These are phyloP conservation scores for Callimorpha dominula DNA, from an alignment of 2,888 invertebrate species.

Conservation along the genomic window DNA sequence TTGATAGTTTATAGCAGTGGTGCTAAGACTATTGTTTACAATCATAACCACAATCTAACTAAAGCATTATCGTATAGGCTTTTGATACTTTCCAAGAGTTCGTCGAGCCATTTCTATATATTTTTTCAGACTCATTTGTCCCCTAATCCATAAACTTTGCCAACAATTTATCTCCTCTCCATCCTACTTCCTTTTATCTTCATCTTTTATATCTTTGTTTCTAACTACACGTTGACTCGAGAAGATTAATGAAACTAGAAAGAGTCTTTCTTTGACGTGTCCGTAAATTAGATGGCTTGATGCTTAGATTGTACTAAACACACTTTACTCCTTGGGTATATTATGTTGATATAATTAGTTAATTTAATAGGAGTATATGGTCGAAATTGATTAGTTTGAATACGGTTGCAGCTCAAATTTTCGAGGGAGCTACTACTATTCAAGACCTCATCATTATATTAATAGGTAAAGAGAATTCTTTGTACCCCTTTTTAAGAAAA, in stretches of 20 bases:
- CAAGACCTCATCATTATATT: too few relatives aligned
- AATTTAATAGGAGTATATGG: not conserved
- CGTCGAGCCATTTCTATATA: not conserved
- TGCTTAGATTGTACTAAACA: constrained; percentile 5
- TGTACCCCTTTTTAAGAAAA: too few relatives aligned
- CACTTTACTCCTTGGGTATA: not conserved
- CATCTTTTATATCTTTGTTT: constrained; percentile 18
- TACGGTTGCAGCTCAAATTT: too few relatives aligned
- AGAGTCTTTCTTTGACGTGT: constrained; percentile 12
- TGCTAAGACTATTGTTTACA: too few relatives aligned
- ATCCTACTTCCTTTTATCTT: constrained; percentile 17
- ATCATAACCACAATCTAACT: not conserved
- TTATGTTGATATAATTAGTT: not conserved
- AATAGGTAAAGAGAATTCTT: too few relatives aligned
- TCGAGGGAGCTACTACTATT: too few relatives aligned
- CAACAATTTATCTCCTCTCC: constrained; percentile 32
- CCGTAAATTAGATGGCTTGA: constrained; percentile 18
- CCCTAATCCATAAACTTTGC: constrained; percentile 18
- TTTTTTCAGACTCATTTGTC: constrained; percentile 22
- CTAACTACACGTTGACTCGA: constrained; percentile 10
- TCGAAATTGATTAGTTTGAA: not conserved
- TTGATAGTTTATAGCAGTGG: too few relatives aligned
- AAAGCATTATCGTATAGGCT: not conserved
- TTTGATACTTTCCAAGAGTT: not conserved
- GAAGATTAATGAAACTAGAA: constrained; percentile 41